A percentile compares a stretch with the other conserved stretches of the same genome.
Conservation (phyloP, 1,140 invertebrate species). For the Caenorhabditis remanei region DNA sequence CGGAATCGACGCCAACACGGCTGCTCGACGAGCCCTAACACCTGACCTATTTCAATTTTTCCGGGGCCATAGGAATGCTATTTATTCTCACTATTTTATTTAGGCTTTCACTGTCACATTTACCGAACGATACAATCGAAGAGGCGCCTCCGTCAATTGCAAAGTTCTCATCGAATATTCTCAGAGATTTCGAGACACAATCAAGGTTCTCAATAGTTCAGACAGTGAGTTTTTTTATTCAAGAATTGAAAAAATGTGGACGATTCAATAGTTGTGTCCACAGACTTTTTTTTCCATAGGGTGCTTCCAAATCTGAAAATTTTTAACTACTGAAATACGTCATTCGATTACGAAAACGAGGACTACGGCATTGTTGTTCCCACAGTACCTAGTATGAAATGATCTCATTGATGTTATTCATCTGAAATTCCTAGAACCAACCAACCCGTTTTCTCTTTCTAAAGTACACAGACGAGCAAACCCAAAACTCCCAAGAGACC, state of each 20-base stretch:
- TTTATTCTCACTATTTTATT: slow-evolving; percentile 39
- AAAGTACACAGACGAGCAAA: neutral
- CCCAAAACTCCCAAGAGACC: neutral
- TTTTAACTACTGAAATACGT: no score
- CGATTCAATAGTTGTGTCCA: neutral
- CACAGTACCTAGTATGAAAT: no score
- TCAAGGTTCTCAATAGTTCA: slow-evolving; percentile 38
- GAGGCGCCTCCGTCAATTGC: slow-evolving; percentile 25
- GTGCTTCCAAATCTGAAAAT: no score
- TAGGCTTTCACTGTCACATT: slow-evolving; percentile 43
- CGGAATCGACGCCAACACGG: slow-evolving; percentile 8
- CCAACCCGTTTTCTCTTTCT: neutral
- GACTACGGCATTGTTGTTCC: no score
- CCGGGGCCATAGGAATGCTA: neutral
- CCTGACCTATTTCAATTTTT: slow-evolving; percentile 22
- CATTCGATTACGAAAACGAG: no score
- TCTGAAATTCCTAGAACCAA: no score
- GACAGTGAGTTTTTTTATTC: neutral
- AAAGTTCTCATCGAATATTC: slow-evolving; percentile 27
- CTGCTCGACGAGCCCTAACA: slow-evolving; percentile 43
- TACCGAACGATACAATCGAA: slow-evolving; percentile 30
- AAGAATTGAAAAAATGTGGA: neutral
- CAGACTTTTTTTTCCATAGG: no score
- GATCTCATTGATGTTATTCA: no score
- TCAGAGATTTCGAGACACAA: slow-evolving; percentile 39